Base-by-base conservation (phyloP, 2,888 invertebrate genomes). In the Drosophila kokeensis region DNA sequence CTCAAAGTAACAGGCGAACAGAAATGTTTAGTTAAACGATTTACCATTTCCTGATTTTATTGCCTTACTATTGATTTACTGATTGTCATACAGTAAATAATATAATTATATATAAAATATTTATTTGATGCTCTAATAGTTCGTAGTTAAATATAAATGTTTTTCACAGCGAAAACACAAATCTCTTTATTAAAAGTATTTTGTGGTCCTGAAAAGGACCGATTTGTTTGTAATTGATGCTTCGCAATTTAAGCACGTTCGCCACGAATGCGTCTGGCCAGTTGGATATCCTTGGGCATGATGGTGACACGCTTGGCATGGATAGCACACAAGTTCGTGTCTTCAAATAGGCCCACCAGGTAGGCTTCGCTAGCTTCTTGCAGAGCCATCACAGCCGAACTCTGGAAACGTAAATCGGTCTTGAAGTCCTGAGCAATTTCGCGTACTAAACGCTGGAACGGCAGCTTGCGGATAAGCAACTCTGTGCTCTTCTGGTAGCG, bases 281-380 rank as follows among this genome's bases (percentile, higher is more conserved):
- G 95, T 94, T 98, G 98, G 92, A 98, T 98, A 93, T 98, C 98
- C 94, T 98, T 98, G 88, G 98, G 98, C 98, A 98, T 98, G 94
- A 98, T 98, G 81, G 98, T 98, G 71, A 98, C 98, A 91, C 98
- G 96, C 94, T 98, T 98, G 88, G 98, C 98, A 92, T 99, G 98
- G 93, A 98, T 98, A 84, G 98, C 98, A 94, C 98, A 73, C 87
- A 87, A 53, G 38, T 71, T 71, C 6, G 66, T 69, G 11, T 61
- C 68, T 57, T 69, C 68, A 29, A 62, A 69, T 18, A 62, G 62
- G 21, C 68, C 68, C 34, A 67, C 68, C 52, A 69, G 40, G 30
- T 62, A 70, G 36, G 65, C 69, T 60, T 70, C 69, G n/a, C 60
- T 66, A 27, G 69, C 69, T 45, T 70, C 65, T 11, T 66, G 77